Percentiles rank a stretch among this genome's conserved stretches.
Evolutionary conservation across 2,888 invertebrate genomes (phyloP).

Genomic region (Bibio marci): DNA sequence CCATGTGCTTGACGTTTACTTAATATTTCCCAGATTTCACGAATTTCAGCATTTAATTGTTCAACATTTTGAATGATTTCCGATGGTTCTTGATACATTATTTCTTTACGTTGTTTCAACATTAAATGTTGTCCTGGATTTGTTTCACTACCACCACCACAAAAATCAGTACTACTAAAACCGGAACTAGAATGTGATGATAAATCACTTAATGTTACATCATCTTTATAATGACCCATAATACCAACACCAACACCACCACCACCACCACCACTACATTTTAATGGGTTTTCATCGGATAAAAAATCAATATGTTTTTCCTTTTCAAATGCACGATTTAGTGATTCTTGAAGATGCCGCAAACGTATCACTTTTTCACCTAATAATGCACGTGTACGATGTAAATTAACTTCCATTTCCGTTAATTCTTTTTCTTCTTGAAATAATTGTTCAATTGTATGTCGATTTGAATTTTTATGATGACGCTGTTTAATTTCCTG

Average conservation of each 20-base stretch:
- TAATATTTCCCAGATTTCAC: conserved; percentile 50
- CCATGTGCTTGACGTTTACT: conserved; percentile 35
- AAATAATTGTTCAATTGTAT: conserved; percentile 25
- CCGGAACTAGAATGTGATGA: conserved; percentile 38
- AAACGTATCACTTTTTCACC: conserved; percentile 71
- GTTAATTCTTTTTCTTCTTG: conserved; percentile 69
- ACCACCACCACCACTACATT: too few species aligned
- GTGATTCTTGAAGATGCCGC: conserved; percentile 60
- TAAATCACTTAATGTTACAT: conserved; percentile 46
- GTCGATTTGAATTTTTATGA: conserved; percentile 18
- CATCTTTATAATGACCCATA: conserved; percentile 30
- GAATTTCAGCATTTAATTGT: conserved; percentile 50
- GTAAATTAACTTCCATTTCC: conserved; percentile 68
- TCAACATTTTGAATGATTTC: conserved; percentile 53
- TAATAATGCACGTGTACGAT: conserved; percentile 59
- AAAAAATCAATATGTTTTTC: conserved; percentile 21
- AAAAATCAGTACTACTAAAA: conserved; percentile 50
- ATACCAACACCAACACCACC: too few species aligned
- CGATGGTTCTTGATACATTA: conserved; percentile 41
- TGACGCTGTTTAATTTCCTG: conserved; percentile 34
- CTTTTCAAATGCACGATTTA: conserved; percentile 36
- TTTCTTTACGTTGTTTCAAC: conserved; percentile 21
- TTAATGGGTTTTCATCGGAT: too few species aligned
- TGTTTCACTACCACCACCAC: conserved; percentile 39
- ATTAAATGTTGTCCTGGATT: conserved; percentile 15